Conservation (phyloP, 2,113 vertebrate genomes). For the Rhegmatorhina hoffmannsi region DNA sequence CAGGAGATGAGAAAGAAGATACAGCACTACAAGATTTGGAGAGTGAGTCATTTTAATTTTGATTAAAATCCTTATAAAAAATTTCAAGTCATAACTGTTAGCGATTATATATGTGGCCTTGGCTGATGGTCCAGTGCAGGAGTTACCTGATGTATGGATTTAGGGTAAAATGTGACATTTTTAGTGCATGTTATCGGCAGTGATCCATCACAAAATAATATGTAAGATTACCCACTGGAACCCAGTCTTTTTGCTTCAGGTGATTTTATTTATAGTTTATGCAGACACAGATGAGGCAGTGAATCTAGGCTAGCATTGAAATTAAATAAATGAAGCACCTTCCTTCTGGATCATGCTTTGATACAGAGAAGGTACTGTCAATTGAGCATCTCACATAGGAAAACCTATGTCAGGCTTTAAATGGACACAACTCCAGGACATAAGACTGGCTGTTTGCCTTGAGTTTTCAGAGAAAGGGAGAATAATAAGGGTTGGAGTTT, state of each 20-base stretch:
- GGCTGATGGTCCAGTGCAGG: neutral
- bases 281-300: neutral
- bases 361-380: neutral
- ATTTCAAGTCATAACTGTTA: neutral
- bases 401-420: neutral
- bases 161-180: constrained; percentile 17
- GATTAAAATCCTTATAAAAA: neutral
- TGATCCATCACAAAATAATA: neutral
- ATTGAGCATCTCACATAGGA: neutral
- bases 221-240: constrained; percentile 14
- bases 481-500: neutral
- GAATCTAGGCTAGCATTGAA: neutral
- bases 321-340: neutral
- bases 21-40: neutral
- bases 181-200: constrained; percentile 29
- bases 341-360: neutral
- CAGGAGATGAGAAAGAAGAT: neutral
- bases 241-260: constrained; percentile 1
- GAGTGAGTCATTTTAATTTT: neutral
- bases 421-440: neutral
- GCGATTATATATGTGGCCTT: neutral
- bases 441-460: neutral
- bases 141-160: constrained; percentile 8
- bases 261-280: constrained; percentile 44
- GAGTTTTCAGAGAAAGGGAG: neutral